Base-by-base conservation (phyloP, 2,888 invertebrate genomes). In the Stomorhina lunata region DNA sequence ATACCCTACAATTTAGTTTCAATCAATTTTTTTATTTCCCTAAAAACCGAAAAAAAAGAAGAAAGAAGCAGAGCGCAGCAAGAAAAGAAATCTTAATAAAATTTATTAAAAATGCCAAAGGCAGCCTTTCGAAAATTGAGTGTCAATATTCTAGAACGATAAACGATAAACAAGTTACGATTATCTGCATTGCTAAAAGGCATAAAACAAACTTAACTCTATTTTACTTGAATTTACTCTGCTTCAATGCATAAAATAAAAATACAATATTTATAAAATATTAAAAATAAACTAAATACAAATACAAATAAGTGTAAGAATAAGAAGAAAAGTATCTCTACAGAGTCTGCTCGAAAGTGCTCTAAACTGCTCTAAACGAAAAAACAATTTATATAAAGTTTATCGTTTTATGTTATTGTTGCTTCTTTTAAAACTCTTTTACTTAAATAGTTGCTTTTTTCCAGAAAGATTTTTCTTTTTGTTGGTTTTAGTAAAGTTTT, bases 111-210 rank as follows among this genome's bases (percentile, higher is more conserved):
- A 66, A 40, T 80, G 65, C 65, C 72, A 57, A 25, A 29, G 65
- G 72, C 59, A 61, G 57, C 32, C 61, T 63, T 17, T 12, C 68
- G 73, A 61, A 73, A 72, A 73, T 80, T 68, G 73, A 75, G 68
- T 80, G 73, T 73, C 73, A 80, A 80, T 80, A 73, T 50, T 68
- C 34, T 29, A 10, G 43, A 66, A 73, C 73, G 34, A 73, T 73
- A 73, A 80, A 80, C 80, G 68, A 76, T 68, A 76, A 79, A 68
- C 57, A 78, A 80, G 66, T 73, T 53, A 43, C 66, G 73, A 80
- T 68, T 80, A 80, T 79, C 80, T 73, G 80, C 80, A 80, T 66
- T 61, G 80, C 80, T 53, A 27, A 45, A 27, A 61, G 80, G 43
- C 50, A 80, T 43, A 53, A 37, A 80, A 73, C 15, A 55, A 22